Conservation (phyloP, 2,113 vertebrate species). For the Campylomormyrus numenius region DNA sequence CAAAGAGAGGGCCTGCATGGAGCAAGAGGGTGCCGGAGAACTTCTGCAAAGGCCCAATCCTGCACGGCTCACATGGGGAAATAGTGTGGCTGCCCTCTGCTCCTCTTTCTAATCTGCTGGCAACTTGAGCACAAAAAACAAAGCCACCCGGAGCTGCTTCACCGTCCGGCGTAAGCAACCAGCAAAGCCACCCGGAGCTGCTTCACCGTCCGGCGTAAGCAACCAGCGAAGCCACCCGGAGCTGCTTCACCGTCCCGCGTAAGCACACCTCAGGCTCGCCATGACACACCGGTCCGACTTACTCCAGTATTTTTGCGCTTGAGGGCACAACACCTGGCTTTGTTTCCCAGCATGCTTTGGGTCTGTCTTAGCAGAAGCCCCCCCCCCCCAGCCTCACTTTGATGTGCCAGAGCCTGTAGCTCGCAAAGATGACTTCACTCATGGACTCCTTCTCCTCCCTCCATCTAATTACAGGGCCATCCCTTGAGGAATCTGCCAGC, state of each 20-base stretch:
- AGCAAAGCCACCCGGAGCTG: too few species aligned
- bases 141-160: too few species aligned
- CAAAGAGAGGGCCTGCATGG: background rate
- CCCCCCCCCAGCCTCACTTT: background rate
- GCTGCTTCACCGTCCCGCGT: too few species aligned
- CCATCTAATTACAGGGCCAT: conserved; percentile 55
- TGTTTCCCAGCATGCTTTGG: conserved; percentile 3
- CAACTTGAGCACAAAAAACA: too few species aligned
- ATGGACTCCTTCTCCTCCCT: conserved; percentile 55
- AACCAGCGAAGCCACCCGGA: too few species aligned
- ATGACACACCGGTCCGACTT: background rate
- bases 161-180: too few species aligned
- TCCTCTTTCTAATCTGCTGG: too few species aligned
- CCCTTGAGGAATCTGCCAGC: conserved; percentile 45
- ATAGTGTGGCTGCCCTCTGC: background rate
- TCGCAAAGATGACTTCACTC: conserved; percentile 45
- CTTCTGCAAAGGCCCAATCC: background rate
- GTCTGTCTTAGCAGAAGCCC: background rate
- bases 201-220: too few species aligned
- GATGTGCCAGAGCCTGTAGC: background rate
- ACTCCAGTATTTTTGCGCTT: background rate
- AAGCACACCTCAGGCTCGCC: background rate
- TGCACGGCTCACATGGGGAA: background rate
- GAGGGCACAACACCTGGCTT: background rate
- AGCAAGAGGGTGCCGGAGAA: background rate